Base-by-base conservation (phyloP, 1,140 invertebrate genomes). In the Rhyacophila brunnea region DNA sequence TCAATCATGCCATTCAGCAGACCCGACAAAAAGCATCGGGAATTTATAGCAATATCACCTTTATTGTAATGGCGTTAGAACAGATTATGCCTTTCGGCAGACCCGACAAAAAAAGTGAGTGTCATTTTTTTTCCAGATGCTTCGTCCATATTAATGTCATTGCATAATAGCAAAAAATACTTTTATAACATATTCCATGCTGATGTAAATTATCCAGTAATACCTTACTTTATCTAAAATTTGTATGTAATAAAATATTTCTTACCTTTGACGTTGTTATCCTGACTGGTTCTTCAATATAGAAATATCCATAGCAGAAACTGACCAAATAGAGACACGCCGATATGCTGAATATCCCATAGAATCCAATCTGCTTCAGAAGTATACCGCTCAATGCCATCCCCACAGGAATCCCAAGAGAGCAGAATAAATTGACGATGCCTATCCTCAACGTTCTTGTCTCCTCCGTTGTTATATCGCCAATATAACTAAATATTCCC, bases 401-500 rank as follows among this genome's bases (percentile, higher is more conserved):
- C 23, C 89, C 89, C 10, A 92, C 84, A 0, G 90, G 90, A 54
- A 91, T 85, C 38, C 89, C 89, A 44, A 92, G 74, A 0, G 88
- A 91, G 66, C 89, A 85, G 67, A 90, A 90, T 5, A 91, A 80
- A 73, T 91, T 95, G 58, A 91, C 86, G 20, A 94, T 85, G 11
- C 90, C 91, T 60, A 95, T 91, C 53, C 92, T 73, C 10, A 91
- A 77, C 0, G 92, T 95, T 56, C 92, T 83, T 54, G 85, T 87
- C 70, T 90, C 85, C 48, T 89, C 82, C 5, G 86, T 86, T 0
- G 92, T 93, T 6, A 93, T 87, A 69, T 95, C 91, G 1, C 86
- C 89, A 36, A 95, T 89, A 67, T 93, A 95, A 70, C 91, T 93
- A 70, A 94, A 95, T 28, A 91, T 86, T 10, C 89, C 89, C 87